phyloP scores from a whole-genome alignment of 2,113 vertebrate genomes.

The Zingel zingel region DNA sequence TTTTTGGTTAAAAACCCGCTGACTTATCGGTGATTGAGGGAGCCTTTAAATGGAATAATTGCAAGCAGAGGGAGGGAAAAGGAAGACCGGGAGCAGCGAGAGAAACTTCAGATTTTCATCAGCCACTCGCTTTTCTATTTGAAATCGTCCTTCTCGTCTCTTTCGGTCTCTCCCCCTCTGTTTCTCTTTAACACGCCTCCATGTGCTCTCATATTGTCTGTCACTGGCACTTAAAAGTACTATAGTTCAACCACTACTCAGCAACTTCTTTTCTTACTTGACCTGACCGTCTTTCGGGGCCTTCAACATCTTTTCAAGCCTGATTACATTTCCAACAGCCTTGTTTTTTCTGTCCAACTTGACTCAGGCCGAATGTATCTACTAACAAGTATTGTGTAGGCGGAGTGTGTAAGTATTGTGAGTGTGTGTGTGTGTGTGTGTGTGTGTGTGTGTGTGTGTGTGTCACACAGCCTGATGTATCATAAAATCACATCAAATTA shows the following conservation, averaged over 20 bases:
- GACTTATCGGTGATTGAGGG: constrained; percentile 33
- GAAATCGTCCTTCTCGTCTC: constrained; percentile 7
- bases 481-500: too few species aligned
- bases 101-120: constrained; percentile 51
- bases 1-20: constrained; percentile 28
- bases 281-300: background rate
- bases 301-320: constrained; percentile 16
- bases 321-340: background rate
- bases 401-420: too few species aligned
- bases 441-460: too few species aligned
- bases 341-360: background rate
- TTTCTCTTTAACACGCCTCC: constrained; percentile 22
- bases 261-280: background rate
- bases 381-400: background rate
- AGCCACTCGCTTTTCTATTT: constrained; percentile 7
- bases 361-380: background rate
- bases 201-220: constrained; percentile 5
- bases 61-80: constrained; percentile 15
- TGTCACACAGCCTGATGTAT: too few species aligned
- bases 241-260: background rate
- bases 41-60: constrained; percentile 54
- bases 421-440: too few species aligned
- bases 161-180: background rate
- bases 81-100: constrained; percentile 50
- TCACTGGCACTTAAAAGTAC: constrained; percentile 8